Base-by-base conservation (phyloP, 1,140 invertebrate genomes). In the Mesaphorura yosii region DNA sequence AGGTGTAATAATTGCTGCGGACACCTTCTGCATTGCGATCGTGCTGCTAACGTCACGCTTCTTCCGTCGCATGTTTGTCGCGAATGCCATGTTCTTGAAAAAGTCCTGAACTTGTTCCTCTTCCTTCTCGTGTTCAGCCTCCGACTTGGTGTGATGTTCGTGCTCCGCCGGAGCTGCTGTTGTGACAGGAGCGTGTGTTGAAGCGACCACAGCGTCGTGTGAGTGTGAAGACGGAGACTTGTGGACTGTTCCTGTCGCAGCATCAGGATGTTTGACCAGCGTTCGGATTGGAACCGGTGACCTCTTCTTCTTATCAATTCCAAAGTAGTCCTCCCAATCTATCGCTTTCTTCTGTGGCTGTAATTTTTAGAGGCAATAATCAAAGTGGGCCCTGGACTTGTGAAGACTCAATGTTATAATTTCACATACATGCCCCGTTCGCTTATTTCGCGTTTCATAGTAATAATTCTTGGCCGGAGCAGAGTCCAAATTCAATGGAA, bases 271-370 rank as follows among this genome's bases (percentile, higher is more conserved):
- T 39, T 22, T 27, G 17, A 19, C 3, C 46, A 38, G 19, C 55
- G 51, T 7, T 78, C 73, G 60, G 84, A 82, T n/a, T n/a, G n/a
- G n/a, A n/a, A n/a, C n/a, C n/a, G n/a, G n/a, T n/a, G n/a, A n/a
- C 63, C 79, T 82, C 68, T 76, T 78, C 55, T 83, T 80, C 48
- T 82, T 77, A 66, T 88, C 84, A 42, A 86, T 75, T 0, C 86
- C 86, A 64, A 88, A 88, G 60, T 88, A 87, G 46, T 85, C 77
- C 0, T 83, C 84, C 86, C 84, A 88, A 59, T 87, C 78, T 31
- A 87, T 77, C 12, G 82, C 84, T 66, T 86, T 86, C 67, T 87
- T 87, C 57, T 6, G 6, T n/a, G 17, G 15, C 7, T 6, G n/a
- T n/a, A n/a, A n/a, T n/a, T n/a, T n/a, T n/a, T n/a, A n/a, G n/a